Conservation (phyloP, 2,113 vertebrate species). For the Eublepharis macularius region DNA sequence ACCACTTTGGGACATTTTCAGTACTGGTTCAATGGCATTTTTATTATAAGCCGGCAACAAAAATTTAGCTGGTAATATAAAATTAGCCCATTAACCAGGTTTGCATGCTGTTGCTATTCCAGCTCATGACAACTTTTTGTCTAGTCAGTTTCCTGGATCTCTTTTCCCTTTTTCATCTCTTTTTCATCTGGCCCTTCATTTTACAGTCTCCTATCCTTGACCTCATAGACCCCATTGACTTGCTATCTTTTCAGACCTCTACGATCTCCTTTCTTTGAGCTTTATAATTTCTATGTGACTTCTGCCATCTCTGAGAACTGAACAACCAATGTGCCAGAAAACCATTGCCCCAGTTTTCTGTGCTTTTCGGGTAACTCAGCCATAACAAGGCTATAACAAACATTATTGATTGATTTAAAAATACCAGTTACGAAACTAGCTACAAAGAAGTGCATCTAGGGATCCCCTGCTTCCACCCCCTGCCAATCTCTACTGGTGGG, state of each 20-base stretch:
- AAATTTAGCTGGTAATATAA: background rate
- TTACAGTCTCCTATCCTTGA: background rate
- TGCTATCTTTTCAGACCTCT: background rate
- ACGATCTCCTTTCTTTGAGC: background rate
- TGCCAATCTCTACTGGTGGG: too few species aligned
- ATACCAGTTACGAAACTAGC: background rate
- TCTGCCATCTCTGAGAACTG: background rate
- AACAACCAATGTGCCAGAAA: background rate
- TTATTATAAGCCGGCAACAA: background rate
- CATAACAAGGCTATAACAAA: background rate
- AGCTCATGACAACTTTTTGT: too few species aligned
- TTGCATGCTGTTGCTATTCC: background rate
- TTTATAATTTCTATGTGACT: background rate
- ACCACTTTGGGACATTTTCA: background rate
- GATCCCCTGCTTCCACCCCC: too few species aligned
- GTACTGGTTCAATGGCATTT: background rate
- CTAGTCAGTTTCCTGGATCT: too few species aligned
- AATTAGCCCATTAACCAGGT: background rate
- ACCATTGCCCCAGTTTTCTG: background rate
- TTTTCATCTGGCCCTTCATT: background rate
- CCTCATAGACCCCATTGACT: background rate
- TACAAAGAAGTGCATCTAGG: too few species aligned
- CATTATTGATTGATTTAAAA: background rate
- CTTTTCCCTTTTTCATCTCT: background rate
- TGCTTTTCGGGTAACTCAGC: background rate